Percentiles rank a stretch among this genome's conserved stretches.
Evolutionary conservation across 2,113 vertebrate genomes (phyloP).

Genomic region (Corapipo altera): DNA sequence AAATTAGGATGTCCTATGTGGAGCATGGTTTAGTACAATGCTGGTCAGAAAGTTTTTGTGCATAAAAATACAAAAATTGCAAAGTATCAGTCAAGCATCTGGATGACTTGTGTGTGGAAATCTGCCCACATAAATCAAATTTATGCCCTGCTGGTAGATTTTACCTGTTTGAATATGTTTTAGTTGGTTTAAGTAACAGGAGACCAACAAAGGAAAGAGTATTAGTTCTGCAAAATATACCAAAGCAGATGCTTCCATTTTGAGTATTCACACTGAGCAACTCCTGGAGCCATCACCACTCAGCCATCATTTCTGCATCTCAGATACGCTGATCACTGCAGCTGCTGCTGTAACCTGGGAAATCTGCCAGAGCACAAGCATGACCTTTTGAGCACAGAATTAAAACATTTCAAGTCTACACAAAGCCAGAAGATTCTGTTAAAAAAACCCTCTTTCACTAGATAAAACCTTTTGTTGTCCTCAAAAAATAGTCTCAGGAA

Average conservation of each 20-base stretch:
- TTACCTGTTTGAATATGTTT: background rate
- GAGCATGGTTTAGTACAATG: background rate
- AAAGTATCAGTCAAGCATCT: background rate
- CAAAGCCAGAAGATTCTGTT: background rate
- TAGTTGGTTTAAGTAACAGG: background rate
- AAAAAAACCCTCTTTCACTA: background rate
- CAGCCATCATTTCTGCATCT: background rate
- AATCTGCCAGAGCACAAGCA: background rate
- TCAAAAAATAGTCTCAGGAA: background rate
- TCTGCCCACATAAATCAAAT: background rate
- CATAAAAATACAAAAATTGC: background rate
- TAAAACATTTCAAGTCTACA: background rate
- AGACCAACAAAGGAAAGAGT: background rate
- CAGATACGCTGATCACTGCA: background rate
- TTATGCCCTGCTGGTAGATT: background rate
- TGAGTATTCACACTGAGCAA: background rate
- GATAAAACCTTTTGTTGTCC: background rate
- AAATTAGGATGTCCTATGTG: background rate
- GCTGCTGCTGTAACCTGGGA: background rate
- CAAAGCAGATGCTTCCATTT: background rate
- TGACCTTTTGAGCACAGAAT: background rate
- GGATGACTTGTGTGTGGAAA: background rate
- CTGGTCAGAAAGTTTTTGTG: background rate
- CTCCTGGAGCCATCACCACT: background rate
- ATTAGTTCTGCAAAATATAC: background rate